These are phyloP conservation scores for Cnemophilus loriae DNA, from an alignment of 2,113 vertebrate genomes.

Conservation along the genomic window DNA sequence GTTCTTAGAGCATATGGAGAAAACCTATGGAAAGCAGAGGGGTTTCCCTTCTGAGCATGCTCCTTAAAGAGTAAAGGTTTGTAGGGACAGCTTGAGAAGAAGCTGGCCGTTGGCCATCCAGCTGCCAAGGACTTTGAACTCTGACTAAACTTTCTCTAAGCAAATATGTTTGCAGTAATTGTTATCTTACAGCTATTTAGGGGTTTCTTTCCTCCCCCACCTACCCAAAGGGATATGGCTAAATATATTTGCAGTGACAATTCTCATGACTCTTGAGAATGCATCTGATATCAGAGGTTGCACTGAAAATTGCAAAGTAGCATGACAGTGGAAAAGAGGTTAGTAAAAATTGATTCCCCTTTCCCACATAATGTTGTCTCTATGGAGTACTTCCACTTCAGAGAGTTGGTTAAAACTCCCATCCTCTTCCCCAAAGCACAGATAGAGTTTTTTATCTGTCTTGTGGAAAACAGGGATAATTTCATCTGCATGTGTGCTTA, in stretches of 20 bases:
- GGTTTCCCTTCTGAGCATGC: background rate
- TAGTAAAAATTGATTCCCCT: background rate
- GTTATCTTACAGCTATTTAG: conserved; percentile 52
- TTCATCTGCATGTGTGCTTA: background rate
- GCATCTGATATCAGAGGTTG: background rate
- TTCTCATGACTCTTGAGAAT: conserved; percentile 37
- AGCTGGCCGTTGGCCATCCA: conserved; percentile 16
- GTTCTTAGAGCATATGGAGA: background rate
- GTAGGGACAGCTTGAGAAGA: background rate
- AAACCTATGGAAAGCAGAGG: background rate
- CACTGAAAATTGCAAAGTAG: conserved; percentile 40
- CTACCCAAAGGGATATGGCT: conserved; percentile 49
- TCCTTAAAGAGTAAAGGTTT: background rate
- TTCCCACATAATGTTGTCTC: conserved; percentile 34
- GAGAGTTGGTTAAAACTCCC: background rate
- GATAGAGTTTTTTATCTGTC: background rate
- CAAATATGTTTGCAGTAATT: conserved; percentile 18
- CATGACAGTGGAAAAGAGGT: background rate
- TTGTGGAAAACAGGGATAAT: background rate
- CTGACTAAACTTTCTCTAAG: conserved; percentile 43
- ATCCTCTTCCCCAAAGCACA: background rate
- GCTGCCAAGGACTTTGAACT: conserved; percentile 18
- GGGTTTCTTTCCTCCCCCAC: conserved; percentile 31
- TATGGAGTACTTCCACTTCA: background rate
- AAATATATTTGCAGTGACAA: conserved; percentile 53